These are phyloP conservation scores for Hippasteria phrygiana DNA, from an alignment of 53 echinoderm and acorn worm species.

Conservation along the genomic window DNA sequence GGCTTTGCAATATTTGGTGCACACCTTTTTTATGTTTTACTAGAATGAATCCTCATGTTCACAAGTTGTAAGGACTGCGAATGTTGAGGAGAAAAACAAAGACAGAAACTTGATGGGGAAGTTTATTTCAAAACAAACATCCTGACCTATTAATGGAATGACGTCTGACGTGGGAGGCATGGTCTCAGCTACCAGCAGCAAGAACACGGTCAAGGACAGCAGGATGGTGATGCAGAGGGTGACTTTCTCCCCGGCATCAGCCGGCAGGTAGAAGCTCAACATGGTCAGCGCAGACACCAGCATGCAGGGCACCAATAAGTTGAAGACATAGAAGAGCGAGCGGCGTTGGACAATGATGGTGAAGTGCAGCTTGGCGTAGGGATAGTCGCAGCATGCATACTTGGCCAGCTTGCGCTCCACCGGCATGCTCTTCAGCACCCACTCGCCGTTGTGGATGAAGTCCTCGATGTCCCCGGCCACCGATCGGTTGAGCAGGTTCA, in stretches of 20 bases:
- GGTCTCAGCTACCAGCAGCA: conserved; percentile 90
- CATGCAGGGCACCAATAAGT: conserved; percentile 90
- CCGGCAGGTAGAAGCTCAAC: conserved; percentile 87
- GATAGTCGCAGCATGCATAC: conserved; percentile 84
- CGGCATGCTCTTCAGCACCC: conserved; percentile 86
- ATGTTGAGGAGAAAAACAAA: too few relatives aligned
- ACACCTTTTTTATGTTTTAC: too few relatives aligned
- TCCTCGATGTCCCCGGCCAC: conserved; percentile 71
- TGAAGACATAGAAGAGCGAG: conserved; percentile 86
- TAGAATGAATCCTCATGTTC: too few relatives aligned
- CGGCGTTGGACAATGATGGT: conserved; percentile 76
- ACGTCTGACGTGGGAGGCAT: conserved; percentile 95
- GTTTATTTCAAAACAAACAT: too few relatives aligned
- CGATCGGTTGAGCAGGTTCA: conserved; percentile 79
- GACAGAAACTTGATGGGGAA: too few relatives aligned
- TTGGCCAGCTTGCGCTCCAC: conserved; percentile 61
- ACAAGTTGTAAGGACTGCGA: too few relatives aligned
- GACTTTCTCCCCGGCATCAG: conserved; percentile 91
- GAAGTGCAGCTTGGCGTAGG: conserved; percentile 80
- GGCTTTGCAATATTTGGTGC: too few relatives aligned
- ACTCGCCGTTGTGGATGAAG: conserved; percentile 89
- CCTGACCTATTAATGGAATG: conserved; percentile 88
- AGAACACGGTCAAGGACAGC: conserved; percentile 93
- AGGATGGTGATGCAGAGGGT: conserved; percentile 98
- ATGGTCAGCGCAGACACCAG: conserved; percentile 88